Base-by-base conservation (phyloP, 2,113 vertebrate species). In the Sigmodon hispidus region DNA sequence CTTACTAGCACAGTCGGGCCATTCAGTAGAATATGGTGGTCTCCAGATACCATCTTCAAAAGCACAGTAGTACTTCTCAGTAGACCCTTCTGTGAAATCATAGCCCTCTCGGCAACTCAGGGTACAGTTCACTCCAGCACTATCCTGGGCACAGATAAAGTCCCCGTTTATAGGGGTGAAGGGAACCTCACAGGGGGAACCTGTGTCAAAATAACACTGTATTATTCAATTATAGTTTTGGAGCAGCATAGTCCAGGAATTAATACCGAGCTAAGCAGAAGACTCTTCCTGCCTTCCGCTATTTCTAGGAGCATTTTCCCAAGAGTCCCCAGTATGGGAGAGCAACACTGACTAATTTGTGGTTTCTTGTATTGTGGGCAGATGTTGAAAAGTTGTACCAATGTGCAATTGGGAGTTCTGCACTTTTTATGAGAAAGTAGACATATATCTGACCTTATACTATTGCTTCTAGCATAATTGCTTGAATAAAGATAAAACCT, bases 1-100 rank as follows among this genome's bases (percentile, higher is more conserved):
- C 99, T 98, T 98, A 99, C 99, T 94, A 92, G 99, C 99, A 97
- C 99, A 99, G 95, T 99, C 99, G 13, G 99, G 99, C 98, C 99
- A 99, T 77, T 99, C 98, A 22, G 99, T 96, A 59, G 99, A 98
- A 95, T 98, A 99, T 0, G 99, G 98, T 0, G 99, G 99, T 61
- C 98, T 98, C 99, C 99, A 99, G 89, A 99, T 55, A 8, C 99
- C 99, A 88, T 99, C 99, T 55, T 99, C 98, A 96, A 99, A 99
- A 48, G 99, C 98, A 94, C 99, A 99, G 77, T 99, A 99, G 96
- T 99, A 99, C 85, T 98, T 99, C 97, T 99, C 99, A 92, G 98
- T 98, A 2, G 99, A 98, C 26, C 99, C 98, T 97, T 99, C 99
- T 94, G 99, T 99, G 96, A 99, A 98, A 96, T 99, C 99, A 96